A percentile compares a stretch with the other conserved stretches of the same genome.
Conservation (phyloP, 2,888 invertebrate genomes). For the Ametastegia equiseti region DNA sequence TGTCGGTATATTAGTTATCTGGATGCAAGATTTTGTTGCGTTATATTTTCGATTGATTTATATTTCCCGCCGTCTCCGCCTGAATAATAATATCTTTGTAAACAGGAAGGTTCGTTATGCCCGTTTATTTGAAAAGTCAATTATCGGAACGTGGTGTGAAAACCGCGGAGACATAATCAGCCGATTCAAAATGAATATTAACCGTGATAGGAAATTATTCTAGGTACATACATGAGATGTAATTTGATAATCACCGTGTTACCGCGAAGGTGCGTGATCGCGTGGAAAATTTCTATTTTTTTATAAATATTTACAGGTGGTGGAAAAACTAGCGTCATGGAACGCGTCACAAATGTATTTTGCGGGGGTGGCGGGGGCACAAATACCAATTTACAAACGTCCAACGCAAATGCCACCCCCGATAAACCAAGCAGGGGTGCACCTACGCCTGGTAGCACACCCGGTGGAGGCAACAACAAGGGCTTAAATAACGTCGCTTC, state of each 20-base stretch:
- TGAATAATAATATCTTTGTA: background rate
- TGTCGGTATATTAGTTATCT: background rate
- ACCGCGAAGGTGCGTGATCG: background rate
- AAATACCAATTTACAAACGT: conserved; percentile 65
- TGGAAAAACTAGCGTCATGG: conserved; percentile 86
- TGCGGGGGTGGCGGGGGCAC: conserved; percentile 81
- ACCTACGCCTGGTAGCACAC: conserved; percentile 62
- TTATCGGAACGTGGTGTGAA: background rate
- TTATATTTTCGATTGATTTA: background rate
- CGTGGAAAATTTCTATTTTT: background rate
- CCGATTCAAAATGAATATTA: background rate
- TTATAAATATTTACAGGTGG: conserved; percentile 69
- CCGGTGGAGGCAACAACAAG: conserved; percentile 67
- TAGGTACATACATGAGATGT: too few species aligned
- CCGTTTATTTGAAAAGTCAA: background rate
- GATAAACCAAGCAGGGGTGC: conserved; percentile 72
- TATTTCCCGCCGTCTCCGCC: background rate
- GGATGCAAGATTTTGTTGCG: background rate
- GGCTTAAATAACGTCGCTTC: conserved; percentile 64
- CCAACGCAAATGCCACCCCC: conserved; percentile 68
- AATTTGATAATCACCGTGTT: background rate
- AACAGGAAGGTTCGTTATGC: background rate
- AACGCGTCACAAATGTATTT: conserved; percentile 91
- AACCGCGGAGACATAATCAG: background rate
- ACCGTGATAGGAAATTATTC: background rate